Conservation (phyloP, 2,113 vertebrate species). For the Eptesicus fuscus region DNA sequence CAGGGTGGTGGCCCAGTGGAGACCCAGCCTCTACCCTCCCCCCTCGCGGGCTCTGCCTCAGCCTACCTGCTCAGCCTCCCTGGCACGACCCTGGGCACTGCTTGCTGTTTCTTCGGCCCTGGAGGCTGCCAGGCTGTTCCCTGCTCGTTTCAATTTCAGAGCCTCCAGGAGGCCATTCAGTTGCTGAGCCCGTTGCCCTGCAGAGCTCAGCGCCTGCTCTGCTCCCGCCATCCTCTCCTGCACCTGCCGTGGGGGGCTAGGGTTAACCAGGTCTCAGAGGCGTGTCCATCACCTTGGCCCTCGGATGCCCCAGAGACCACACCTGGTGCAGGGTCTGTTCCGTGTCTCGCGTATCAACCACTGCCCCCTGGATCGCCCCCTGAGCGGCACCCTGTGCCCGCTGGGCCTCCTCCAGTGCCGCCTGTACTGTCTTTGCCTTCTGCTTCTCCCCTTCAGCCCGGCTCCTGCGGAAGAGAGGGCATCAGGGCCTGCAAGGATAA, state of each 20-base stretch:
- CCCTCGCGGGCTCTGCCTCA: neutral
- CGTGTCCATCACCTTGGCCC: neutral
- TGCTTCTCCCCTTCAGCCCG: slow-evolving; percentile 88
- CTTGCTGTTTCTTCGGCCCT: slow-evolving; percentile 91
- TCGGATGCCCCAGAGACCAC: neutral
- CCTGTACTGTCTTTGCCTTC: slow-evolving; percentile 86
- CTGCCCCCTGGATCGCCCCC: slow-evolving; percentile 87
- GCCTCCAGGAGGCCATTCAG: slow-evolving; percentile 86
- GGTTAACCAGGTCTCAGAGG: neutral
- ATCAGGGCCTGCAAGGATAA: slow-evolving; percentile 17
- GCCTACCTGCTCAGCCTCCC: slow-evolving; percentile 92
- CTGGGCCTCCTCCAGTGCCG: slow-evolving; percentile 87
- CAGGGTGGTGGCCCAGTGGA: neutral
- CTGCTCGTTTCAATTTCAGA: slow-evolving; percentile 92
- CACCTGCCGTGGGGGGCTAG: slow-evolving; percentile 81
- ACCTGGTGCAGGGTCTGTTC: slow-evolving; percentile 84
- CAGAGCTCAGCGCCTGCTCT: slow-evolving; percentile 86
- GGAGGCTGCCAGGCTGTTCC: slow-evolving; percentile 91
- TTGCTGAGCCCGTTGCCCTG: slow-evolving; percentile 82
- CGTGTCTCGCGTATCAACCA: slow-evolving; percentile 87
- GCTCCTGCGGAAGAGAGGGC: slow-evolving; percentile 79
- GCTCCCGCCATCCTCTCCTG: slow-evolving; percentile 83
- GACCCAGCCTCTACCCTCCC: neutral
- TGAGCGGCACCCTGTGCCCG: slow-evolving; percentile 88
- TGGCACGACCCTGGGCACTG: slow-evolving; percentile 88